These are phyloP conservation scores for Ophion ellenae DNA, from an alignment of 2,888 invertebrate genomes.

Conservation along the genomic window DNA sequence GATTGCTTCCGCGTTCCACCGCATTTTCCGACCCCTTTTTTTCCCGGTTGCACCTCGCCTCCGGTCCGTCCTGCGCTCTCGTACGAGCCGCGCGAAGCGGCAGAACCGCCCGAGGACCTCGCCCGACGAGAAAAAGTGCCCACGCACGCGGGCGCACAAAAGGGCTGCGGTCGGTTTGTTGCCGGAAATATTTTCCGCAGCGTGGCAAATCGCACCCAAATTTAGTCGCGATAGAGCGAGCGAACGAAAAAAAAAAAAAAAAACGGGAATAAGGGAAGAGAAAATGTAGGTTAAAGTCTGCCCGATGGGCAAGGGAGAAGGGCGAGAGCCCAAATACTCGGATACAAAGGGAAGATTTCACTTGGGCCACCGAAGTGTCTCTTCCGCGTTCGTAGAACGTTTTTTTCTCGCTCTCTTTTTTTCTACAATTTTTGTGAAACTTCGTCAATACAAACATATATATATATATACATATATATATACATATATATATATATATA, in stretches of 20 bases:
- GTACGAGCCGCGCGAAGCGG: neutral
- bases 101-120: neutral
- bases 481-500: too few relatives aligned
- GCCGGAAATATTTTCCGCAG: slow-evolving; percentile 73
- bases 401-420: slow-evolving; percentile 10
- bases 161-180: slow-evolving; percentile 77
- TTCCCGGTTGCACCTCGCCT: slow-evolving; percentile 17
- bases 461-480: too few relatives aligned
- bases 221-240: slow-evolving; percentile 46
- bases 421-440: slow-evolving; percentile 15
- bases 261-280: slow-evolving; percentile 9
- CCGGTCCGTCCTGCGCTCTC: slow-evolving; percentile 32
- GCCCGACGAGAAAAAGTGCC: slow-evolving; percentile 35
- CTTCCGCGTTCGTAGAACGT: slow-evolving; percentile 57
- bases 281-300: slow-evolving; percentile 70
- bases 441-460: slow-evolving; percentile 13
- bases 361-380: slow-evolving; percentile 31
- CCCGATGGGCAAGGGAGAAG: slow-evolving; percentile 1
- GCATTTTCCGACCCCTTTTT: slow-evolving; percentile 63
- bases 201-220: slow-evolving; percentile 60
- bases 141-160: slow-evolving; percentile 65
- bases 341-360: slow-evolving; percentile 51
- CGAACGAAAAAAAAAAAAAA: slow-evolving; percentile 50
- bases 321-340: slow-evolving; percentile 27
- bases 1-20: slow-evolving; percentile 64